A percentile compares a stretch with the other conserved stretches of the same genome.
phyloP scores from a whole-genome alignment of 1,140 invertebrate genomes.

The Saccostrea echinata region DNA sequence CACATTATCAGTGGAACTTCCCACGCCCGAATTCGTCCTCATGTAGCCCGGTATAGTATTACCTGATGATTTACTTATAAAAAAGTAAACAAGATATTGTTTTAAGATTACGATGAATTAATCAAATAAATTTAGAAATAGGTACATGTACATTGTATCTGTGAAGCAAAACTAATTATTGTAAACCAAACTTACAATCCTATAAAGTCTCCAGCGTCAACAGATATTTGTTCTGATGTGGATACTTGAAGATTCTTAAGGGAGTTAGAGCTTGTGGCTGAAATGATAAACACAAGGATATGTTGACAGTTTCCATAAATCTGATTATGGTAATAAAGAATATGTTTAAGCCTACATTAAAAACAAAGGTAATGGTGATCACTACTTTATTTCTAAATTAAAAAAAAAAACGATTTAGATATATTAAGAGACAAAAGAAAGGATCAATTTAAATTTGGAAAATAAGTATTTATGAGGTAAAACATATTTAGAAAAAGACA shows the following conservation, averaged over 20 bases:
- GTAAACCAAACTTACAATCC: not conserved
- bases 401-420: no score
- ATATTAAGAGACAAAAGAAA: no score
- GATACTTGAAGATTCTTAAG: not conserved
- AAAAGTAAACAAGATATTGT: not conserved
- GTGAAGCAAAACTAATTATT: not conserved
- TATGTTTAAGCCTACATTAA: no score
- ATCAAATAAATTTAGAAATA: not conserved
- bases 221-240: not conserved
- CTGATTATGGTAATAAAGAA: not conserved
- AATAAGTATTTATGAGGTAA: no score
- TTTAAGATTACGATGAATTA: not conserved
- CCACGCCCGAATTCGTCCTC: not conserved
- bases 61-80: not conserved
- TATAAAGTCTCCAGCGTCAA: not conserved
- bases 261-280: not conserved
- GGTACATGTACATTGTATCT: not conserved
- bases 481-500: no score
- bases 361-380: no score
- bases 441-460: no score
- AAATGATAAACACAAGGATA: not conserved
- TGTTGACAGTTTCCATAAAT: not conserved
- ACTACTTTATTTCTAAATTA: no score
- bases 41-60: not conserved
- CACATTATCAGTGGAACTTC: not conserved